Conservation (phyloP, 2,797 vertebrate genomes). For the Tapera naevia region DNA sequence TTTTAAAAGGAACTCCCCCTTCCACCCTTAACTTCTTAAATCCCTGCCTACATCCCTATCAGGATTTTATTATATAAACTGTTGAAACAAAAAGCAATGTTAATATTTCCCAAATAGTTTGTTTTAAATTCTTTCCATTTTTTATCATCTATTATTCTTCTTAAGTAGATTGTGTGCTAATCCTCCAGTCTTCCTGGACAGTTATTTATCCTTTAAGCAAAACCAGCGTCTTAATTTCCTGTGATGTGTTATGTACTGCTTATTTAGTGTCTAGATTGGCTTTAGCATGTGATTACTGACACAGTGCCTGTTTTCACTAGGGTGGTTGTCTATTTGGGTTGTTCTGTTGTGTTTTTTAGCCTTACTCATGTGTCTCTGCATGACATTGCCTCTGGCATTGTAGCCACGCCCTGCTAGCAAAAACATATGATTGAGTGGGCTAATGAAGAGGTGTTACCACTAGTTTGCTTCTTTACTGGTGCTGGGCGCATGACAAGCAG, state of each 20-base stretch:
- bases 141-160: background rate
- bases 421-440: background rate
- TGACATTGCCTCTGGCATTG: background rate
- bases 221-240: background rate
- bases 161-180: background rate
- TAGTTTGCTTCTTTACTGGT: background rate
- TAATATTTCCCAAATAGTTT: background rate
- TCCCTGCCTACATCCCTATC: background rate
- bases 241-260: background rate
- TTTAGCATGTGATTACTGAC: background rate
- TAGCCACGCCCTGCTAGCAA: background rate
- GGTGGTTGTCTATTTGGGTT: background rate
- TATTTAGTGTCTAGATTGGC: background rate
- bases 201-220: background rate
- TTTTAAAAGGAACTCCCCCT: background rate
- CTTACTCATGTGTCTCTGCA: background rate
- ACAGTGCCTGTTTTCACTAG: background rate
- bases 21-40: background rate
- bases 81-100: background rate
- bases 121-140: background rate
- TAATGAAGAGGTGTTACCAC: background rate
- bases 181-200: background rate
- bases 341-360: background rate
- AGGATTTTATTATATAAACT: background rate
- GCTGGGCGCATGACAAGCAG: background rate